These are phyloP conservation scores for Lepidostoma basale DNA, from an alignment of 1,140 invertebrate species.

Conservation along the genomic window DNA sequence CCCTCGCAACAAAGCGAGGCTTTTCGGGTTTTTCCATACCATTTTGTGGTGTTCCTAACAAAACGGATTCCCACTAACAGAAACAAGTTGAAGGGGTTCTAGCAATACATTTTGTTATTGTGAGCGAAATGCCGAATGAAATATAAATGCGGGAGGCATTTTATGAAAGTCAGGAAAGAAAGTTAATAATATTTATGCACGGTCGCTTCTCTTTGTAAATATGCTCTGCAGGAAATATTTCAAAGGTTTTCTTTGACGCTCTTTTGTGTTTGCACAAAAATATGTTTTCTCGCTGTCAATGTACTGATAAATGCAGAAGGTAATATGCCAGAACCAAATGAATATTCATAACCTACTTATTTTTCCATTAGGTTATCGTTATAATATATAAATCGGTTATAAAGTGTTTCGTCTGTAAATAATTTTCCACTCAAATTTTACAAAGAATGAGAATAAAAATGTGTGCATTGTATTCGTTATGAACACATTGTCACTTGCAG, in stretches of 20 bases:
- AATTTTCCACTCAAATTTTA: too few species aligned
- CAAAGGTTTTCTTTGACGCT: constrained; percentile 3
- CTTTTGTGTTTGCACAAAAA: constrained; percentile 3
- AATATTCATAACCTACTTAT: too few species aligned
- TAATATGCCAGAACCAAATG: too few species aligned
- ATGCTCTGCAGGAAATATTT: constrained; percentile 8
- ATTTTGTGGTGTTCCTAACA: constrained; percentile 29
- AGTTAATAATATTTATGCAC: constrained; percentile 31
- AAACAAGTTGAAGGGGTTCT: constrained; percentile 27
- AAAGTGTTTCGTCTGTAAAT: too few species aligned
- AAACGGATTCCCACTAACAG: constrained; percentile 9
- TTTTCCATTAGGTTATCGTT: too few species aligned
- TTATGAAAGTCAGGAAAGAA: constrained; percentile 20
- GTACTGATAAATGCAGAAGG: too few species aligned
- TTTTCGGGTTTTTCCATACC: constrained; percentile 31
- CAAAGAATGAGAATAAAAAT: too few species aligned
- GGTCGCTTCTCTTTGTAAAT: constrained; percentile 20
- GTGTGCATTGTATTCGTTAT: too few species aligned
- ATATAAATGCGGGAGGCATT: constrained; percentile 27
- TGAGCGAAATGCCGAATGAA: constrained; percentile 34
- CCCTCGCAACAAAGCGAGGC: constrained; percentile 23
- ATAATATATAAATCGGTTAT: too few species aligned
- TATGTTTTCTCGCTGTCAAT: background rate
- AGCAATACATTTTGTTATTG: constrained; percentile 32
- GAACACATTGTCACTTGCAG: too few species aligned